Evolutionary conservation across 1,140 invertebrate genomes (phyloP), one percentile per base, ranked within the genome.

Genomic region (Arctopsyche grandis): DNA sequence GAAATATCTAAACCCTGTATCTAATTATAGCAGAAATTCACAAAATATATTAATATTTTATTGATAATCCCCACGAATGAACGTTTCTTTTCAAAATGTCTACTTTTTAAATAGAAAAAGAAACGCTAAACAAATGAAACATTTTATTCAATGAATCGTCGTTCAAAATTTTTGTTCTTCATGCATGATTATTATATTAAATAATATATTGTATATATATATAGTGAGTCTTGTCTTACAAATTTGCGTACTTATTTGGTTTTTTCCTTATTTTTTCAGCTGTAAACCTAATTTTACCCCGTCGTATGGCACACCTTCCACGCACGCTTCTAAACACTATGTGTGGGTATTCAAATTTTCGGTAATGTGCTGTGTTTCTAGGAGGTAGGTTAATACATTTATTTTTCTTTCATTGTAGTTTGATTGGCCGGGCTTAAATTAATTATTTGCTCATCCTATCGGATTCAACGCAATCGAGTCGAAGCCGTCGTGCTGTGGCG

Each of bases 391-490:
- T 75, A 48, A n/a, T 81, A 63, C 21, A 63, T 81, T 70, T 26
- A 56, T 52, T 79, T 46, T 46, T 46, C 38, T 77, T 77, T 38
- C 29, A 4, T 38, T 38, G 29, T 7, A 70, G 29, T 14, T 52
- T 44, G 10, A 73, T 21, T 69, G 70, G 70, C 69, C 29, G 75
- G 75, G 52, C n/a, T 16, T 46, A 9, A 16, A 46, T 71, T 22
- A 22, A 24, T 71, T n/a, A 19, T 44, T 46, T 38, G 12, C 78
- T 86, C 84, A 89, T 1, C 86, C 87, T 83, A 87, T 87, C 0
- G 89, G 85, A 82, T 89, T 87, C 48, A 90, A 81, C 4, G 88
- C 87, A 75, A 89, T 87, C 0, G 88, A 86, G 77, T 90, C 88
- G 80, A 89, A 88, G 83, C 89, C 88, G 78, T 90, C 89, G 58